Evolutionary conservation across 1,140 invertebrate species (phyloP).

Genomic region (Asobara japonica): DNA sequence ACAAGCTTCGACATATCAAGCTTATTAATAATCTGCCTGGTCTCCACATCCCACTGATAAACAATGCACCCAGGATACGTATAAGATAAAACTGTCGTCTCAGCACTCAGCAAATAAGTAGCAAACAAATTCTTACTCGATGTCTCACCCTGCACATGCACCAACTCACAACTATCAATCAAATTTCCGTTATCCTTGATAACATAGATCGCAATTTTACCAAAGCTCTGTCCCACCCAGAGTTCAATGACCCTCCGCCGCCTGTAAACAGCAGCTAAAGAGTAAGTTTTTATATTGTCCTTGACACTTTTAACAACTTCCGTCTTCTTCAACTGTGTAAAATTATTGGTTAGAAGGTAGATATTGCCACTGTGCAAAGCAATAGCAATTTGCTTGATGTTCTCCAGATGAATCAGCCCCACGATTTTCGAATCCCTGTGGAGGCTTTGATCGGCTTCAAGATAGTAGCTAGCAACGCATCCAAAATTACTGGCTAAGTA

Average conservation of each 20-base stretch:
- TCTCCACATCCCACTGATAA: conserved; percentile 82
- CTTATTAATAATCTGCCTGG: conserved; percentile 77
- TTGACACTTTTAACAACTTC: conserved; percentile 47
- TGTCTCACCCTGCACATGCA: conserved; percentile 46
- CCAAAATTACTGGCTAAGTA: conserved; percentile 69
- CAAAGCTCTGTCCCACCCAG: conserved; percentile 82
- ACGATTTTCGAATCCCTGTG: conserved; percentile 69
- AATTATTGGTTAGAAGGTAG: conserved; percentile 70
- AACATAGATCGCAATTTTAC: conserved; percentile 77
- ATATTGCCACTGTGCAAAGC: conserved; percentile 78
- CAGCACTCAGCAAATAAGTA: conserved; percentile 61
- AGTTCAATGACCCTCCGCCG: conserved; percentile 58
- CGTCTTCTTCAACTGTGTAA: conserved; percentile 58
- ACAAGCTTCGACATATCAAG: conserved; percentile 92
- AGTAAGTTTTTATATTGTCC: conserved; percentile 58
- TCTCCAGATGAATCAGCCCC: conserved; percentile 73
- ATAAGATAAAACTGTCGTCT: conserved; percentile 79
- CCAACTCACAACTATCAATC: conserved; percentile 50
- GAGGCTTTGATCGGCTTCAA: conserved; percentile 62
- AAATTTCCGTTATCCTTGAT: conserved; percentile 61
- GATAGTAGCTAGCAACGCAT: conserved; percentile 63
- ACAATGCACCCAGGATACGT: conserved; percentile 82
- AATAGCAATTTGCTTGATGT: conserved; percentile 77
- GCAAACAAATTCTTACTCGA: conserved; percentile 58
- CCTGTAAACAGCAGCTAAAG: conserved; percentile 54